Evolutionary conservation across 2,888 invertebrate species (phyloP).

Genomic region (Heteromyza rotundicornis): DNA sequence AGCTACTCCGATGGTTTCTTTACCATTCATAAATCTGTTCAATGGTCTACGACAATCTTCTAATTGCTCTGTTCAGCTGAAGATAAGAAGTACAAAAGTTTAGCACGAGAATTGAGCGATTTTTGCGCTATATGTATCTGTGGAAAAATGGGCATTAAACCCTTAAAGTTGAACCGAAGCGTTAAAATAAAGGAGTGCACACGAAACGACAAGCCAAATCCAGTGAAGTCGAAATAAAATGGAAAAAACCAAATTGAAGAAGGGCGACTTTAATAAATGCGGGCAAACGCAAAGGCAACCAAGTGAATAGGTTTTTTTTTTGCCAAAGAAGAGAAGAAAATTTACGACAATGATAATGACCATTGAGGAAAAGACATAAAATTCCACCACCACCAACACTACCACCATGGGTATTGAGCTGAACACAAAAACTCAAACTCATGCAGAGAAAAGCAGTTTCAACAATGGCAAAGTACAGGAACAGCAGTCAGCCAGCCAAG

Average conservation of each 20-base stretch:
- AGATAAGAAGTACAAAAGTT: too few relatives aligned
- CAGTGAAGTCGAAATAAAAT: conserved; percentile 4
- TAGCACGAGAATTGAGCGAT: too few relatives aligned
- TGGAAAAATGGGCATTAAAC: too few relatives aligned
- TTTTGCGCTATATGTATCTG: too few relatives aligned
- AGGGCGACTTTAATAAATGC: background rate
- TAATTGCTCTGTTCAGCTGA: too few relatives aligned
- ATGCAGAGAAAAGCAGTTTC: background rate
- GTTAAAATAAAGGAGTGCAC: background rate
- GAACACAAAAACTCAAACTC: background rate
- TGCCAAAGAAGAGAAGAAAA: conserved; percentile 19
- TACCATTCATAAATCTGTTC: too few relatives aligned
- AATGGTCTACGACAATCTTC: too few relatives aligned
- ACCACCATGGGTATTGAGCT: background rate
- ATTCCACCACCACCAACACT: conserved; percentile 32
- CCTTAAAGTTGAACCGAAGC: too few relatives aligned
- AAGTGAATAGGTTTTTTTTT: too few relatives aligned
- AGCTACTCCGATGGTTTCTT: too few relatives aligned
- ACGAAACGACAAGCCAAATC: background rate
- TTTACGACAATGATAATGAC: conserved; percentile 38
- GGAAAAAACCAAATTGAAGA: background rate
- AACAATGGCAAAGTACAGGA: background rate
- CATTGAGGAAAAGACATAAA: conserved; percentile 23
- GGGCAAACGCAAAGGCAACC: conserved; percentile 5
- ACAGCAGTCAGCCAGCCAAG: background rate